Evolutionary conservation across 2,797 vertebrate genomes (phyloP).

Genomic region (Rallus crepitans): DNA sequence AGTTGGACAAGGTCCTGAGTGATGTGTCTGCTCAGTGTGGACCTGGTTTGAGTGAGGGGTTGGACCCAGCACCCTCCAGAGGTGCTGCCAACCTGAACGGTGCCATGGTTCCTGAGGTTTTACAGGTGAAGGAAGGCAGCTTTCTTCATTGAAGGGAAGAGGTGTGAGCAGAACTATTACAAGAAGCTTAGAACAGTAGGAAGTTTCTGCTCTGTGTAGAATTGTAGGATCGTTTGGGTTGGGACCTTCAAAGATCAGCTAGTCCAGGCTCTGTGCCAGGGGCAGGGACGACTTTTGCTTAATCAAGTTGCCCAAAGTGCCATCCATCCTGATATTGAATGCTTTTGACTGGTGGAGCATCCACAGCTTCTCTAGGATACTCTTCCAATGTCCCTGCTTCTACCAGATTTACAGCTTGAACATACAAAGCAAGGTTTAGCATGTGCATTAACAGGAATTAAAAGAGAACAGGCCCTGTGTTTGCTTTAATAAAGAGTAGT

Average conservation of each 20-base stretch:
- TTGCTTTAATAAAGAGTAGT: not conserved
- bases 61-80: not conserved
- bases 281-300: not conserved
- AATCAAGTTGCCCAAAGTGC: not conserved
- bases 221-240: not conserved
- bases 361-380: fast-evolving
- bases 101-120: not conserved
- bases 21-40: not conserved
- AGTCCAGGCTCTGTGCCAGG: fast-evolving
- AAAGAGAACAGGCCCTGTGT: not conserved
- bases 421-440: fast-evolving
- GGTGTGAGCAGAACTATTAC: fast-evolving
- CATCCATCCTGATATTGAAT: fast-evolving
- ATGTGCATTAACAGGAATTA: not conserved
- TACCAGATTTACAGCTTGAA: not conserved
- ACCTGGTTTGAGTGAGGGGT: too few species aligned
- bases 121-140: too few species aligned
- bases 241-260: not conserved
- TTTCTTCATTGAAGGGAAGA: not conserved
- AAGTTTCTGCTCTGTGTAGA: not conserved
- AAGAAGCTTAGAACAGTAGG: not conserved
- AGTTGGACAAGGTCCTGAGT: not conserved
- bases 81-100: fast-evolving
- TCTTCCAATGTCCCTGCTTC: not conserved
- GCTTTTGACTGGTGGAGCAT: not conserved